A percentile compares a stretch with the other conserved stretches of the same genome.
Conservation (phyloP, 2,797 vertebrate genomes). For the Apodemus agrarius region DNA sequence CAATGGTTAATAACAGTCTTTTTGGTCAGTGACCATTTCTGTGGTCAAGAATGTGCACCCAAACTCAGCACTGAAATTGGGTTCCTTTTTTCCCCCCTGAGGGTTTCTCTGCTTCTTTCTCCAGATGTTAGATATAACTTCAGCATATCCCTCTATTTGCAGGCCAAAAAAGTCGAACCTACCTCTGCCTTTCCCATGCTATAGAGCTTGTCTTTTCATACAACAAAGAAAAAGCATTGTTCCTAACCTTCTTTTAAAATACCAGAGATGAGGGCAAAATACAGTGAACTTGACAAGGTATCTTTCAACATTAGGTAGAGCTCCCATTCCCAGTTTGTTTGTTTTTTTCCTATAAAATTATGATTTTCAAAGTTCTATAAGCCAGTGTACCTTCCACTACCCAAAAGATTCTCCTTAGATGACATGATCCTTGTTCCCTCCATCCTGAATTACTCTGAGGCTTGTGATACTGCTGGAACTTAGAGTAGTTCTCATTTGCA, state of each 20-base stretch:
- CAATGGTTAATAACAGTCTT: background rate
- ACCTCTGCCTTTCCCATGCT: background rate
- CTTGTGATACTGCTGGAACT: background rate
- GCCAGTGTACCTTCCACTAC: background rate
- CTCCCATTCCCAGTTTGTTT: background rate
- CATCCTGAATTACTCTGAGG: background rate
- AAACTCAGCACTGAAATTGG: background rate
- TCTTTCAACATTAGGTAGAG: background rate
- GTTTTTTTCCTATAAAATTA: background rate
- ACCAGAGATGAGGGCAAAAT: background rate
- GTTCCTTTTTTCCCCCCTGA: background rate
- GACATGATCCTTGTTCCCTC: background rate
- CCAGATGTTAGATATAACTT: background rate
- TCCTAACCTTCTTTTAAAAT: constrained; percentile 4
- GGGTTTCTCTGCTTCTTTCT: background rate
- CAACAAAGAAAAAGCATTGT: background rate
- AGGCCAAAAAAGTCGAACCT: background rate
- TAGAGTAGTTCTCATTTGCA: background rate
- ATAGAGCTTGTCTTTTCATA: constrained; percentile 34
- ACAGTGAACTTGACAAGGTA: background rate
- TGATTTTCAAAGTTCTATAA: constrained; percentile 31
- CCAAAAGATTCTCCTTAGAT: background rate
- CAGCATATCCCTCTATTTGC: background rate
- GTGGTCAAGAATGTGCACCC: background rate
- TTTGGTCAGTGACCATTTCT: background rate